Conservation (phyloP, 2,113 vertebrate species). For the Helogale parvula region DNA sequence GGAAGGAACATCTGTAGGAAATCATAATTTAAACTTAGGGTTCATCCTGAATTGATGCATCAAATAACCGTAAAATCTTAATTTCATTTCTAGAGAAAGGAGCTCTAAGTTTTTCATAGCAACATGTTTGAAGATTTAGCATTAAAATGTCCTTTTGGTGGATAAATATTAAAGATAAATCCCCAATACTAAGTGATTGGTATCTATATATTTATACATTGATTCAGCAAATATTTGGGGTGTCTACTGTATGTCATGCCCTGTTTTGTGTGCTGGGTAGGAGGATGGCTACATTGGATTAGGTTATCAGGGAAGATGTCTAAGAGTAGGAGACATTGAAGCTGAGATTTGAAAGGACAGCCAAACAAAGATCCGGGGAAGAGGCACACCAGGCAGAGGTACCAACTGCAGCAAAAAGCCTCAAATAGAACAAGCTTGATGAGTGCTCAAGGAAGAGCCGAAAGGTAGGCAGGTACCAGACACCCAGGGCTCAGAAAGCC, state of each 20-base stretch:
- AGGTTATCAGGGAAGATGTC: not conserved
- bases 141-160: not conserved
- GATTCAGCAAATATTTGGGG: not conserved
- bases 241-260: not conserved
- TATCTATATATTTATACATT: not conserved
- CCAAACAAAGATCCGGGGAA: not conserved
- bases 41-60: not conserved
- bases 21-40: not conserved
- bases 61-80: slow-evolving; percentile 41
- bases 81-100: slow-evolving; percentile 11
- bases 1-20: not conserved
- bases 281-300: not conserved
- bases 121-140: slow-evolving; percentile 42
- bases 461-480: not conserved
- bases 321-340: not conserved
- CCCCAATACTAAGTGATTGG: not conserved
- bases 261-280: not conserved
- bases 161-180: slow-evolving; percentile 15
- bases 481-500: not conserved
- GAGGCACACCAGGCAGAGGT: not conserved
- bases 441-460: not conserved
- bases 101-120: not conserved
- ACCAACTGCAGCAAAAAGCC: not conserved
- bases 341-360: not conserved
- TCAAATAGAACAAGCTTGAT: not conserved